A percentile compares a stretch with the other conserved stretches of the same genome.
Conservation (phyloP, 2,113 vertebrate species). For the Anolis sagrei region DNA sequence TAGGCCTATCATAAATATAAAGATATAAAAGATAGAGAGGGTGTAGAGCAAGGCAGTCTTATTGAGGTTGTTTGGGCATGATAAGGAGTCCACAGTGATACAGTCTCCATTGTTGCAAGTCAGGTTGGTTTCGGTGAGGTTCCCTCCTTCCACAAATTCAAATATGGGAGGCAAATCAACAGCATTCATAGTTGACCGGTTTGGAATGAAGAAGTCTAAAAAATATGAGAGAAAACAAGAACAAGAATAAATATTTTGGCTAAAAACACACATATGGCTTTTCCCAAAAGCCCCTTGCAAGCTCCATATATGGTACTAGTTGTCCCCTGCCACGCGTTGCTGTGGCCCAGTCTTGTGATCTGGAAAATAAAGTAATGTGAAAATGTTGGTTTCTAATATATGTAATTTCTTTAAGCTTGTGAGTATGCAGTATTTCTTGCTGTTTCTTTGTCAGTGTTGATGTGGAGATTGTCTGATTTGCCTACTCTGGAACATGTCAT, state of each 20-base stretch:
- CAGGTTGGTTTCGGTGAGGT: slow-evolving; percentile 85
- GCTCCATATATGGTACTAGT: too few relatives aligned
- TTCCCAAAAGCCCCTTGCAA: accelerated
- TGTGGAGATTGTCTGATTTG: too few relatives aligned
- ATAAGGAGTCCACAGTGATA: slow-evolving; percentile 79
- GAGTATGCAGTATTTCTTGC: too few relatives aligned
- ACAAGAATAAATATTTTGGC: accelerated
- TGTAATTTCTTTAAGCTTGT: too few relatives aligned
- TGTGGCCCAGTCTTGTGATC: too few relatives aligned
- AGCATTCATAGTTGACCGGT: slow-evolving; percentile 69
- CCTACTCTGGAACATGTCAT: too few relatives aligned
- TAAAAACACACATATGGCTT: neutral
- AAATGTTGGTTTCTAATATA: too few relatives aligned
- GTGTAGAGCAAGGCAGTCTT: slow-evolving; percentile 84
- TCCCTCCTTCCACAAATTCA: slow-evolving; percentile 78
- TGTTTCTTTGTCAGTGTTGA: too few relatives aligned
- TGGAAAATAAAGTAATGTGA: too few relatives aligned
- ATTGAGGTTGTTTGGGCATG: slow-evolving; percentile 80
- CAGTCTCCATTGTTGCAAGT: slow-evolving; percentile 78
- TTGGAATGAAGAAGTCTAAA: neutral
- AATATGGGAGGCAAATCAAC: slow-evolving; percentile 77
- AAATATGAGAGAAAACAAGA: neutral
- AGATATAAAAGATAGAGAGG: slow-evolving; percentile 89
- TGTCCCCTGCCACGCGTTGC: too few relatives aligned
- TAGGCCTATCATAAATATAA: slow-evolving; percentile 91